Evolutionary conservation across 2,113 vertebrate species (phyloP).

Genomic region (Dicrurus megarhynchus): DNA sequence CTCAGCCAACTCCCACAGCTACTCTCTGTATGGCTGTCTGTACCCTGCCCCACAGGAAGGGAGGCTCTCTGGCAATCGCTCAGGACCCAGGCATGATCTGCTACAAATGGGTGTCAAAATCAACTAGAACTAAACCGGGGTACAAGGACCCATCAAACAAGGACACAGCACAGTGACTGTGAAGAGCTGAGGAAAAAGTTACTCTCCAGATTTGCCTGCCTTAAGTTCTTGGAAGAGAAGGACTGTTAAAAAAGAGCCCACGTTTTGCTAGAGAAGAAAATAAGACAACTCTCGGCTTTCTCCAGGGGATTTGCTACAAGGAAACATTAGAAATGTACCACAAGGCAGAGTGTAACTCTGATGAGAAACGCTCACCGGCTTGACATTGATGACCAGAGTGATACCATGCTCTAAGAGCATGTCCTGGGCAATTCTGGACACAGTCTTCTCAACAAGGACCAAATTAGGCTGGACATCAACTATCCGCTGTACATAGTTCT

Average conservation of each 20-base stretch:
- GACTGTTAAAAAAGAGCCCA: not conserved
- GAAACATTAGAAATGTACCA: not conserved
- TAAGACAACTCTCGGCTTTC: not conserved
- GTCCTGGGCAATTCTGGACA: slow-evolving; percentile 97
- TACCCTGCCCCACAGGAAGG: not conserved
- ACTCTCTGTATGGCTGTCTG: not conserved
- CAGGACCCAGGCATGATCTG: not conserved
- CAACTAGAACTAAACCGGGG: not conserved
- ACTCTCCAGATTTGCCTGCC: not conserved
- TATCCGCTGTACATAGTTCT: slow-evolving; percentile 96
- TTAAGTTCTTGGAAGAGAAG: not conserved
- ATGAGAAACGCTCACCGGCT: slow-evolving; percentile 81
- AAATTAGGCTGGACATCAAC: slow-evolving; percentile 93
- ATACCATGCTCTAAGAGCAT: slow-evolving; percentile 97
- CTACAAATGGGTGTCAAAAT: not conserved
- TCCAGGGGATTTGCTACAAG: not conserved
- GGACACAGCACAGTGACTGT: not conserved
- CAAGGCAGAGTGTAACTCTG: not conserved
- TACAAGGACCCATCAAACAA: not conserved
- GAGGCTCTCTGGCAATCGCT: not conserved
- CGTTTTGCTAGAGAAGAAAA: not conserved
- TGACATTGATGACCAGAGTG: slow-evolving; percentile 95
- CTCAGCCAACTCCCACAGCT: not conserved
- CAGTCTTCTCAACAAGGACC: slow-evolving; percentile 96
- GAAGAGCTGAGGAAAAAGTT: not conserved